Conservation (phyloP, 2,113 vertebrate genomes). For the Brienomyrus longianalis region DNA sequence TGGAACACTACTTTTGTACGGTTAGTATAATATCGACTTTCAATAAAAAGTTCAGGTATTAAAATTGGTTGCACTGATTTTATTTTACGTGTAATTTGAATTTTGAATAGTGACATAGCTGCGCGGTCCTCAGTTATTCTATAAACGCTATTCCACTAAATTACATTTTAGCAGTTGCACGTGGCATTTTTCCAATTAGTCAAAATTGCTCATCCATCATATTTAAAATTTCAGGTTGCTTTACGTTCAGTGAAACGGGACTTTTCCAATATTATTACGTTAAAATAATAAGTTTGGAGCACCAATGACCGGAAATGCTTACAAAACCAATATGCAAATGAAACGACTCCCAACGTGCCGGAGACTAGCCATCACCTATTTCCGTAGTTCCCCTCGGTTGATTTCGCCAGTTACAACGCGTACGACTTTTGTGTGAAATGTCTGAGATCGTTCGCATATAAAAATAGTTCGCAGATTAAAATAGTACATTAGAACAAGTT, state of each 20-base stretch:
- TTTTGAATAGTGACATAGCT: not conserved
- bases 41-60: not conserved
- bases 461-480: not conserved
- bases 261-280: not conserved
- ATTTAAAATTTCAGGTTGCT: not conserved
- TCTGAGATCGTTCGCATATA: not conserved
- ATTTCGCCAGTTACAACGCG: not conserved
- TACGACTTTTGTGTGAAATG: not conserved
- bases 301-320: not conserved
- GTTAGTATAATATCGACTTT: too few relatives aligned
- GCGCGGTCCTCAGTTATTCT: not conserved
- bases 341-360: not conserved
- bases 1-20: not conserved
- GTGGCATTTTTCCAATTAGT: not conserved
- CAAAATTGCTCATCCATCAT: not conserved
- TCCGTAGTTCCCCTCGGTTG: too few relatives aligned
- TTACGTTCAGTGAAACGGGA: not conserved
- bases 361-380: not conserved
- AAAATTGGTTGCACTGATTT: not conserved
- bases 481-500: too few relatives aligned
- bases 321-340: not conserved
- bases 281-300: not conserved
- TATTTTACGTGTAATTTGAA: not conserved
- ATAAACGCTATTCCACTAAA: not conserved
- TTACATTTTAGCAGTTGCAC: not conserved